These are phyloP conservation scores for Scaptodrosophila lebanonensis DNA, from an alignment of 1,140 invertebrate species.

Conservation along the genomic window DNA sequence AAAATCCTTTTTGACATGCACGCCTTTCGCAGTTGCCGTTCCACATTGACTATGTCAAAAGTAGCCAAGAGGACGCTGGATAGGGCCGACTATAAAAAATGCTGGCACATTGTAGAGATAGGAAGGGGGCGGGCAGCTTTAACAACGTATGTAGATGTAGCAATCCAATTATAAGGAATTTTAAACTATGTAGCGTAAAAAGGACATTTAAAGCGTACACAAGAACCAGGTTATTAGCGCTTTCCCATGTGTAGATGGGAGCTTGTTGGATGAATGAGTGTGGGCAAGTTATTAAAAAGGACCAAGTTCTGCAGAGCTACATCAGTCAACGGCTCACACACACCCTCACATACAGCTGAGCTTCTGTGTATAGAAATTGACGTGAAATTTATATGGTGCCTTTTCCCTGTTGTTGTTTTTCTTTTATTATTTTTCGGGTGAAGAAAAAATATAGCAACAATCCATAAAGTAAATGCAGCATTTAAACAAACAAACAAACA, in stretches of 20 bases:
- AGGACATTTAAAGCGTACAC: slow-evolving; percentile 61
- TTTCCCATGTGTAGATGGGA: slow-evolving; percentile 16
- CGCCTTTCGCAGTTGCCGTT: slow-evolving; percentile 10
- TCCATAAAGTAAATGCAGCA: slow-evolving; percentile 74
- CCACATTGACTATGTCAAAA: slow-evolving; percentile 24
- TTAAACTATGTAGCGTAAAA: slow-evolving; percentile 72
- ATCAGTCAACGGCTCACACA: slow-evolving; percentile 68
- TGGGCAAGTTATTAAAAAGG: slow-evolving; percentile 67
- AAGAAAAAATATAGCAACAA: slow-evolving; percentile 75
- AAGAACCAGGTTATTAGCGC: slow-evolving; percentile 61
- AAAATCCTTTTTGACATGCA: slow-evolving; percentile 73
- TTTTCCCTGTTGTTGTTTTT: too few species aligned
- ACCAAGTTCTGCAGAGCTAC: slow-evolving; percentile 66
- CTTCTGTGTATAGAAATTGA: slow-evolving; percentile 64
- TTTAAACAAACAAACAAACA: slow-evolving; percentile 66
- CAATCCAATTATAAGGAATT: slow-evolving; percentile 73
- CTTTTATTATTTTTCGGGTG: slow-evolving; percentile 59
- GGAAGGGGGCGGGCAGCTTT: slow-evolving; percentile 9
- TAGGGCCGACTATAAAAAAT: too few species aligned
- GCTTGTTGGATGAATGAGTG: slow-evolving; percentile 22
- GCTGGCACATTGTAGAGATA: slow-evolving; percentile 22
- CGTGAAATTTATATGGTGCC: slow-evolving; percentile 70
- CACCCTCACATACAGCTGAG: too few species aligned
- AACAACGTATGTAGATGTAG: slow-evolving; percentile 60
- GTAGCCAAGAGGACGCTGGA: too few species aligned